phyloP scores from a whole-genome alignment of 2,797 vertebrate genomes.

The Pseudocheirus occidentalis region DNA sequence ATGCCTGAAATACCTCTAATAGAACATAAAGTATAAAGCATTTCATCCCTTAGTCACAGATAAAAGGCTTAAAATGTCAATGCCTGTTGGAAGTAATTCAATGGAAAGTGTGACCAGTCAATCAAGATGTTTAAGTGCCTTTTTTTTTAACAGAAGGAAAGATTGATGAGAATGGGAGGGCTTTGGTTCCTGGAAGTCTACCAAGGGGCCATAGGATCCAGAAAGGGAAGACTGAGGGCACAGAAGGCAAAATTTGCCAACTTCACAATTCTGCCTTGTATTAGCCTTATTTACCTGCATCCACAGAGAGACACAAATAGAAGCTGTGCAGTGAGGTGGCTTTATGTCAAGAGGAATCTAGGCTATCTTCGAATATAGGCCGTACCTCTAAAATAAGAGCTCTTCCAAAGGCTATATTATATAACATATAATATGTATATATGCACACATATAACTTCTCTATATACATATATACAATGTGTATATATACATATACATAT shows the following conservation, averaged over 20 bases:
- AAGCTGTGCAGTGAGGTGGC: background rate
- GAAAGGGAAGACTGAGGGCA: background rate
- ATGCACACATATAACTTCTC: background rate
- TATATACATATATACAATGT: background rate
- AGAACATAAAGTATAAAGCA: background rate
- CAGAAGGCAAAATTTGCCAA: background rate
- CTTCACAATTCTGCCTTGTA: background rate
- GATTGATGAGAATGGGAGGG: background rate
- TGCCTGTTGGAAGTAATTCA: slow-evolving; percentile 2
- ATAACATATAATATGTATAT: background rate
- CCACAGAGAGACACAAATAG: background rate
- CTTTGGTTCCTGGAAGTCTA: background rate
- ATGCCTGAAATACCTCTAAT: slow-evolving; percentile 28
- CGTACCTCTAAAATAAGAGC: background rate
- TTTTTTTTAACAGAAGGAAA: background rate
- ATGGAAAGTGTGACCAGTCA: slow-evolving; percentile 11
- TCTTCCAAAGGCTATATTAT: background rate
- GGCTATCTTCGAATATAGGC: background rate
- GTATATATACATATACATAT: background rate
- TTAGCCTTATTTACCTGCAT: background rate
- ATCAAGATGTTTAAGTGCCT: background rate
- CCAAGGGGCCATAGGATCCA: background rate
- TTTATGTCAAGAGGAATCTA: background rate
- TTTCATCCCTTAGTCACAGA: slow-evolving; percentile 5
- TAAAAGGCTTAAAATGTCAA: slow-evolving; percentile 28